Evolutionary conservation across 2,888 invertebrate genomes (phyloP).

Genomic region (Agrotis segetum): DNA sequence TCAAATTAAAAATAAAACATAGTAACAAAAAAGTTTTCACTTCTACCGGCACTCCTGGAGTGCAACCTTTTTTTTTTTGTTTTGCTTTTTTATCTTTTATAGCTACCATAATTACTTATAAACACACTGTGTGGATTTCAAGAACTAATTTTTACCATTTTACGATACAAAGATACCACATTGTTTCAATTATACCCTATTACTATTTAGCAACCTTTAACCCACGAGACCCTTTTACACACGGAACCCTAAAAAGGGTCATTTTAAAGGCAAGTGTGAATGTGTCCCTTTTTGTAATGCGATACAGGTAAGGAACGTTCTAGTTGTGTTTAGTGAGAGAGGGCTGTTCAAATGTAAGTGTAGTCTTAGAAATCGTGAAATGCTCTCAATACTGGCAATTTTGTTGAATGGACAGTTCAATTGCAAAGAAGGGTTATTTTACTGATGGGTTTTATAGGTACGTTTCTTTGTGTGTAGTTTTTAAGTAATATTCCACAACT

Average conservation of each 20-base stretch:
- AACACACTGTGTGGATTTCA: neutral
- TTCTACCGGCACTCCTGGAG: no score
- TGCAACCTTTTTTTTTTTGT: no score
- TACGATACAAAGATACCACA: neutral
- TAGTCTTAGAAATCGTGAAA: slow-evolving; percentile 21
- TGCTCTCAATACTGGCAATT: slow-evolving; percentile 23
- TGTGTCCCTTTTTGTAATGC: slow-evolving; percentile 36
- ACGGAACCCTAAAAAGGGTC: neutral
- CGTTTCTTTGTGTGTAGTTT: neutral
- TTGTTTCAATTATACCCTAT: neutral
- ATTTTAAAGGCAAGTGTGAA: slow-evolving; percentile 31
- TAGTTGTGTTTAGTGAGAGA: slow-evolving; percentile 17
- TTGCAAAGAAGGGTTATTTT: neutral
- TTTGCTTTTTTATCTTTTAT: no score
- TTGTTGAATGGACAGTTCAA: neutral
- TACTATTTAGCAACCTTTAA: no score
- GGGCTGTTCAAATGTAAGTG: slow-evolving; percentile 3
- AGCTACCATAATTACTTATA: no score
- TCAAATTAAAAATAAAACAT: no score
- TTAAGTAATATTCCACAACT: no score
- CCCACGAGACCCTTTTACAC: no score
- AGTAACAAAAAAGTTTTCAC: no score
- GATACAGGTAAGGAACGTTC: slow-evolving; percentile 26
- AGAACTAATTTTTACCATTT: neutral
- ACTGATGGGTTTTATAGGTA: neutral